These are phyloP conservation scores for Neogobius melanostomus DNA, from an alignment of 2,113 vertebrate species.

Conservation along the genomic window DNA sequence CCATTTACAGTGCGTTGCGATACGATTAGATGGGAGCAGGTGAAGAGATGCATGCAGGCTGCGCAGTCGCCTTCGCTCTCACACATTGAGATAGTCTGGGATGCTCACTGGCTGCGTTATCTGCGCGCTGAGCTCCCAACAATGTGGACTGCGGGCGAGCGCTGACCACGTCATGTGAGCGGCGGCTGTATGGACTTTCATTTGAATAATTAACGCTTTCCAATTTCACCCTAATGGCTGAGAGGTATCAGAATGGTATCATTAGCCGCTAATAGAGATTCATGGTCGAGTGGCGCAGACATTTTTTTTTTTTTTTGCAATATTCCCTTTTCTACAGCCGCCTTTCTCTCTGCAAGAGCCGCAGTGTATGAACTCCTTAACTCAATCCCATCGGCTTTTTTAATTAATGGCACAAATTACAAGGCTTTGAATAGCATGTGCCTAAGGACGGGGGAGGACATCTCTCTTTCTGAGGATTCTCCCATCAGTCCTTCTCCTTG, in stretches of 20 bases:
- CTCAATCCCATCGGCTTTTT: slow-evolving; percentile 64
- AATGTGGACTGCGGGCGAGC: slow-evolving; percentile 32
- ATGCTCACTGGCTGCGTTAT: neutral
- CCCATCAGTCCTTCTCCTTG: slow-evolving; percentile 5
- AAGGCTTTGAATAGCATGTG: slow-evolving; percentile 71
- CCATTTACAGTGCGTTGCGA: neutral
- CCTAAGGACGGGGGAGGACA: slow-evolving; percentile 69
- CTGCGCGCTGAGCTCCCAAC: slow-evolving; percentile 33
- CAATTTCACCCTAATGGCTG: slow-evolving; percentile 73
- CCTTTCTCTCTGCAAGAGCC: slow-evolving; percentile 31
- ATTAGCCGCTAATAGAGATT: slow-evolving; percentile 79
- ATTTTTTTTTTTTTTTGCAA: slow-evolving; percentile 66
- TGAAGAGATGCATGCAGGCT: neutral
- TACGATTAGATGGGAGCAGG: neutral
- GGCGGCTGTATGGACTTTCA: slow-evolving; percentile 68
- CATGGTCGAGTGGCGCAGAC: slow-evolving; percentile 60
- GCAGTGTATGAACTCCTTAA: slow-evolving; percentile 57
- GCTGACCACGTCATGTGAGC: slow-evolving; percentile 38
- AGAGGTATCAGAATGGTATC: slow-evolving; percentile 74
- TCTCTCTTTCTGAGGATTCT: slow-evolving; percentile 48
- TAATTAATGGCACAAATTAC: slow-evolving; percentile 78
- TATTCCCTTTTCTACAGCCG: neutral
- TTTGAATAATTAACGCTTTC: slow-evolving; percentile 77
- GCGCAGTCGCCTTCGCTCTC: too few species aligned
- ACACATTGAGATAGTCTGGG: too few species aligned